Conservation (phyloP, 2,888 invertebrate species). For the Halictus quadricinctus region DNA sequence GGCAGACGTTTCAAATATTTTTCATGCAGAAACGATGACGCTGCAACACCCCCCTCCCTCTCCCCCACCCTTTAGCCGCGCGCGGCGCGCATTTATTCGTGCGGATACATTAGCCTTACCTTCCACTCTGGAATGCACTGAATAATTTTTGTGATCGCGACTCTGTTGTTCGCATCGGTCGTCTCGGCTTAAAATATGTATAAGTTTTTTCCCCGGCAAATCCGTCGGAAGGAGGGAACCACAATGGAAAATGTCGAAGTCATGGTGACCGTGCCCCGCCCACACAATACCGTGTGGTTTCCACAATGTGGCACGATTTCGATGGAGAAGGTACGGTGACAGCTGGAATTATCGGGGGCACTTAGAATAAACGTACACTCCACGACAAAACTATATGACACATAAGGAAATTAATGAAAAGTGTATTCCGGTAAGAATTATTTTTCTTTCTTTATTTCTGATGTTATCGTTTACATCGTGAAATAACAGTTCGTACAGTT, state of each 20-base stretch:
- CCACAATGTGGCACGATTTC: background rate
- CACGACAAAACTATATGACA: background rate
- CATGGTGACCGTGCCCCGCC: background rate
- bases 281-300: background rate
- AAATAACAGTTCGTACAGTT: background rate
- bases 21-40: background rate
- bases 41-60: background rate
- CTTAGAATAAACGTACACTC: background rate
- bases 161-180: slow-evolving; percentile 7
- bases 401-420: background rate
- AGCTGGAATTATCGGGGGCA: background rate
- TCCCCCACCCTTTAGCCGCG: background rate
- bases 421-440: background rate
- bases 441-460: background rate
- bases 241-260: slow-evolving; percentile 1
- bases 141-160: slow-evolving; percentile 30
- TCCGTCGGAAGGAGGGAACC: background rate
- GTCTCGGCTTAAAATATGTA: background rate
- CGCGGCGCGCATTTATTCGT: slow-evolving; percentile 13
- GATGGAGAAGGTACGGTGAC: background rate
- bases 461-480: background rate
- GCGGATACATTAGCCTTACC: slow-evolving; percentile 26
- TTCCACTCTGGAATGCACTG: background rate
- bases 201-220: background rate
- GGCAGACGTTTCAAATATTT: slow-evolving; percentile 31